Evolutionary conservation across 2,888 invertebrate genomes (phyloP).

Genomic region (Drosophila aldrichi): DNA sequence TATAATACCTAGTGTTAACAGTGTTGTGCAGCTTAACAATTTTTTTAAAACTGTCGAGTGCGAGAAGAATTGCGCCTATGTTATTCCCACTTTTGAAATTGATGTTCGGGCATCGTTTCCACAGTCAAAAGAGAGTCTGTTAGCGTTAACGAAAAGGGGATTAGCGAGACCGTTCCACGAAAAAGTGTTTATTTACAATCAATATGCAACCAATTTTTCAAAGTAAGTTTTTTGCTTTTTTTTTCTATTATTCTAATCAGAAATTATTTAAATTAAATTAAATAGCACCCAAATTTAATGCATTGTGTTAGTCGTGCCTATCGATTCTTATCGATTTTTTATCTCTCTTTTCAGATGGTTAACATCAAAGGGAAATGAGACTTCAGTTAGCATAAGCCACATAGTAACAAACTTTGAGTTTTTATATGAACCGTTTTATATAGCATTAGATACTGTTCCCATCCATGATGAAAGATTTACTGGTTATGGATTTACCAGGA

Average conservation of each 20-base stretch:
- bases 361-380: constrained; percentile 73
- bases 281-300: neutral
- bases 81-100: constrained; percentile 95
- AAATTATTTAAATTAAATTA: neutral
- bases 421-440: constrained; percentile 96
- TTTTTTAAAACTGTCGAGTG: constrained; percentile 88
- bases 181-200: constrained; percentile 96
- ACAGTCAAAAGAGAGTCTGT: constrained; percentile 91
- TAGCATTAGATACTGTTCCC: constrained; percentile 92
- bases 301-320: neutral
- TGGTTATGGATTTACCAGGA: constrained; percentile 96
- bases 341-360: constrained; percentile 66
- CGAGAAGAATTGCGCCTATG: constrained; percentile 91
- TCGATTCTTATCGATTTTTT: neutral
- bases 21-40: constrained; percentile 89
- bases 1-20: constrained; percentile 92
- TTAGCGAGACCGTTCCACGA: constrained; percentile 95
- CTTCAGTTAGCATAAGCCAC: constrained; percentile 91
- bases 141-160: constrained; percentile 91
- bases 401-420: constrained; percentile 93
- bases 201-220: constrained; percentile 95
- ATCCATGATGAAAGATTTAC: constrained; percentile 95
- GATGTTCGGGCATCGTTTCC: constrained; percentile 93
- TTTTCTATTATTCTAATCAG: neutral
- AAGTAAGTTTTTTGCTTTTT: constrained; percentile 86